Conservation (phyloP, 2,113 vertebrate genomes). For the Neolamprologus toae region DNA sequence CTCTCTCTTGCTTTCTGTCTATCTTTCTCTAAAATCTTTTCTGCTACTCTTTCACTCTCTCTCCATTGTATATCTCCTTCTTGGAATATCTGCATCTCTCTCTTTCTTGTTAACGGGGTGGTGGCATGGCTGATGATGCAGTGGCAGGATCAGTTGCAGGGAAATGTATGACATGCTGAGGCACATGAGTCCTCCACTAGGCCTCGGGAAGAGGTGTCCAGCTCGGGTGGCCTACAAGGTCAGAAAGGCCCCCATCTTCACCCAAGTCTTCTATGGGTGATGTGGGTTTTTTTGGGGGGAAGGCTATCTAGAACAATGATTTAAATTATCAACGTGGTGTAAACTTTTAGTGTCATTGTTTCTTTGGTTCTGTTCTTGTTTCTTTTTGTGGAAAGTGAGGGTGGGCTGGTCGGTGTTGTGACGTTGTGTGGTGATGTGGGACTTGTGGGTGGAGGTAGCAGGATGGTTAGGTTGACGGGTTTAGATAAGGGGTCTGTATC, state of each 20-base stretch:
- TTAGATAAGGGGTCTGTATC: slow-evolving; percentile 34
- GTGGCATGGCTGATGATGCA: slow-evolving; percentile 73
- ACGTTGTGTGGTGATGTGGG: slow-evolving; percentile 59
- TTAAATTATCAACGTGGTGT: slow-evolving; percentile 59
- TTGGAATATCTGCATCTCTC: slow-evolving; percentile 18
- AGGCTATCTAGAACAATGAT: background rate
- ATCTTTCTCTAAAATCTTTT: slow-evolving; percentile 30
- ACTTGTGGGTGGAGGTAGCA: slow-evolving; percentile 20
- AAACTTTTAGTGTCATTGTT: slow-evolving; percentile 69
- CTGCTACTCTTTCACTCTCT: background rate
- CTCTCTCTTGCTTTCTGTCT: background rate
- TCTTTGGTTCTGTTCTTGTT: slow-evolving; percentile 59
- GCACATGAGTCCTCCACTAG: slow-evolving; percentile 95
- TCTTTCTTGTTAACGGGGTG: slow-evolving; percentile 48
- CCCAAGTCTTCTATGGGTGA: slow-evolving; percentile 30
- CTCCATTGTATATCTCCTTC: background rate
- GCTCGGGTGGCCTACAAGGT: slow-evolving; percentile 97
- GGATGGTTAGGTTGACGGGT: slow-evolving; percentile 7
- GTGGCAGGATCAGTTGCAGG: slow-evolving; percentile 96
- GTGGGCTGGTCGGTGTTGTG: slow-evolving; percentile 66
- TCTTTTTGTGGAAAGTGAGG: slow-evolving; percentile 49
- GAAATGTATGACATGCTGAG: slow-evolving; percentile 99
- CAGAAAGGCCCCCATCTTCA: slow-evolving; percentile 67
- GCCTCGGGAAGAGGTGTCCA: slow-evolving; percentile 95
- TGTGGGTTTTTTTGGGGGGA: background rate